Conservation (phyloP, 2,113 vertebrate species). For the Albula glossodonta region DNA sequence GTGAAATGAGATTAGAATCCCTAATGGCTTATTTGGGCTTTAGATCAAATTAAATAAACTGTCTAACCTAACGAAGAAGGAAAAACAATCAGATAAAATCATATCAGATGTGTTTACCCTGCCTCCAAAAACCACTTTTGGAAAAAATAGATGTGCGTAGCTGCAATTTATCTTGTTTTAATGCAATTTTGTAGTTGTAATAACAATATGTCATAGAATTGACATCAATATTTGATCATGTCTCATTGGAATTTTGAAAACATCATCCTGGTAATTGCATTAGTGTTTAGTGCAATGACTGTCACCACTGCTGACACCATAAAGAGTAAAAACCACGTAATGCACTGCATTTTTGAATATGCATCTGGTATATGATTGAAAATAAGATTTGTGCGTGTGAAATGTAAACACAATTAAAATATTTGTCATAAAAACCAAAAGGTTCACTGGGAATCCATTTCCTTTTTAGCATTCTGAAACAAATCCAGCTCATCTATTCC, state of each 20-base stretch:
- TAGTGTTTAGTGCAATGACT: conserved; percentile 26
- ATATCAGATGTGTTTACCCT: conserved; percentile 16
- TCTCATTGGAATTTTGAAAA: conserved; percentile 7
- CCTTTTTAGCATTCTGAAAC: background rate
- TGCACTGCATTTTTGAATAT: background rate
- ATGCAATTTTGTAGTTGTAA: conserved; percentile 21
- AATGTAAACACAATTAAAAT: conserved; percentile 27
- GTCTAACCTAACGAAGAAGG: background rate
- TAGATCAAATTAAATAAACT: conserved; percentile 31
- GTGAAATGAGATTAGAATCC: background rate
- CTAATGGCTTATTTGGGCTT: conserved; percentile 33
- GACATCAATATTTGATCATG: conserved; percentile 1
- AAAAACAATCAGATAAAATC: conserved; percentile 25
- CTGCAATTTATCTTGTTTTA: conserved; percentile 16
- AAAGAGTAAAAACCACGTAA: conserved; percentile 2
- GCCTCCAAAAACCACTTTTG: conserved; percentile 31
- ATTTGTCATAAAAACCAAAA: conserved; percentile 20
- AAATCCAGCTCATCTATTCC: background rate
- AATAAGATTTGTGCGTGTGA: background rate
- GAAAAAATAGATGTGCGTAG: conserved; percentile 21
- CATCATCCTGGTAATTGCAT: conserved; percentile 35
- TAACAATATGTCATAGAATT: conserved; percentile 30
- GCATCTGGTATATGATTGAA: conserved; percentile 4
- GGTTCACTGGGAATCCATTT: conserved; percentile 11
- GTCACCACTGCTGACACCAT: background rate